phyloP scores from a whole-genome alignment of 2,113 vertebrate genomes.

The Phainopepla nitens region DNA sequence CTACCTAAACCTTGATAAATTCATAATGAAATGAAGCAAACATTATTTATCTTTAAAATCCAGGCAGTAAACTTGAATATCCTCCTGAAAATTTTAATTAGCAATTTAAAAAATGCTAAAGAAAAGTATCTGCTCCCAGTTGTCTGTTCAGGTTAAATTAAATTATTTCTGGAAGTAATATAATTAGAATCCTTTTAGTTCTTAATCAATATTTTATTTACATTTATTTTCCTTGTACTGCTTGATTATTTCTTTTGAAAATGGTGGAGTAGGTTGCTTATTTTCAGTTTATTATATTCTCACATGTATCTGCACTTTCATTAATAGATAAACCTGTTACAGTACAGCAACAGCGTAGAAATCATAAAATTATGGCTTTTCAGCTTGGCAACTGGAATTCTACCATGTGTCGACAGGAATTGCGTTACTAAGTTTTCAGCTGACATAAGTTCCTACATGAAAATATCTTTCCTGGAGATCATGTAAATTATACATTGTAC shows the following conservation, averaged over 20 bases:
- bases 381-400: neutral
- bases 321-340: neutral
- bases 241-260: conserved; percentile 58
- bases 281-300: conserved; percentile 32
- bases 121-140: conserved; percentile 65
- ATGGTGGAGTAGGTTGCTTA: neutral
- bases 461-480: neutral
- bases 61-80: conserved; percentile 62
- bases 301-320: neutral
- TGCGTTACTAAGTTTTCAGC: neutral
- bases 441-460: neutral
- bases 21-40: conserved; percentile 49
- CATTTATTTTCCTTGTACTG: conserved; percentile 60
- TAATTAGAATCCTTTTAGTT: conserved; percentile 77
- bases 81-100: conserved; percentile 72
- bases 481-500: neutral
- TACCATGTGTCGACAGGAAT: neutral
- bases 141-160: conserved; percentile 72
- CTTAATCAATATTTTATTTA: conserved; percentile 79
- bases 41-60: conserved; percentile 64
- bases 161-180: conserved; percentile 75
- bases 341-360: neutral
- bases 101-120: conserved; percentile 59
- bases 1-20: neutral
- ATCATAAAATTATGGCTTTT: neutral